Evolutionary conservation across 35 echinoderm and acorn worm species (phyloP), one percentile per base, ranked within the genome.

Genomic region (Acanthaster planci): DNA sequence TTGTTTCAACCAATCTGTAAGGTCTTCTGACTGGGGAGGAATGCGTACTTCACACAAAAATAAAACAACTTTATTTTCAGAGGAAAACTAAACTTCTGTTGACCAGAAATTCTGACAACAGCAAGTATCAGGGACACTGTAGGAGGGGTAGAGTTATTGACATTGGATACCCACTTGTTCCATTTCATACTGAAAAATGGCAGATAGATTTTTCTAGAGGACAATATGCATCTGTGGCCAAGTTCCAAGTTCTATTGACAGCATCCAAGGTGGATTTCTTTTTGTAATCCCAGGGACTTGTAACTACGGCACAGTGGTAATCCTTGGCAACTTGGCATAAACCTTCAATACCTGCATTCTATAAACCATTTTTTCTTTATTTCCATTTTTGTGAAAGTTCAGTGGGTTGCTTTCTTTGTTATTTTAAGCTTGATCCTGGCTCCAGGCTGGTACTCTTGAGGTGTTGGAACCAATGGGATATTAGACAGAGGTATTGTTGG

Each of bases 391-490:
- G 7, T 30, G 64, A 26, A 72, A 72, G 64, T 26, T 72, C 64
- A 68, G 21, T 19, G 22, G 7, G 60, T 34, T 23, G 26, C 34
- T 72, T 72, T 26, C 23, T 8, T 72, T 72, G 5, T 72, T 72
- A 72, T 72, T 72, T 34, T 10, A 26, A 72, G 34, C 64, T 72
- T 72, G 64, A 72, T 72, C 64, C 34, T 36, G 64, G 64, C 64
- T 72, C 64, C 64, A 72, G 64, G 64, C 64, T 27, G 26, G 26
- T 26, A 14, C 0, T 47, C 6, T 4, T 72, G 64, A 72, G 34
- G 64, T 72, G 64, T 26, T 10, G 64, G 64, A 72, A 72, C 64
- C 64, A 10, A 29, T 30, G 8, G 64, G 64, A 34, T 72, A 72
- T 72, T 72, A 31, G 64, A 29, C 64, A 72, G 34, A 72, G 64